Evolutionary conservation across 2,888 invertebrate species (phyloP).

Genomic region (Prostheceraeus crozeri): DNA sequence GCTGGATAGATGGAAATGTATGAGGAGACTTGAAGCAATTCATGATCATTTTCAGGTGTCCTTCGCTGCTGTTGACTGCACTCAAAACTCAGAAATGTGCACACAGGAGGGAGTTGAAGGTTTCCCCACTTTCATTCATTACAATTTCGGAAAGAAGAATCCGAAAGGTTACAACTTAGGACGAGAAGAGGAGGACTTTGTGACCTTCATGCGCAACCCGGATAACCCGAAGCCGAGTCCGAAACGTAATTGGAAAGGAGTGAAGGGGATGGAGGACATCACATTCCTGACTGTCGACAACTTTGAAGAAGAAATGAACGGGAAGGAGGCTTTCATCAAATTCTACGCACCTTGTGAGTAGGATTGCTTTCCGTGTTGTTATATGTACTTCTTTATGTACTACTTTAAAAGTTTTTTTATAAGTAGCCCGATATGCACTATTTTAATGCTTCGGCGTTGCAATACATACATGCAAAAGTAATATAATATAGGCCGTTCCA

Average conservation of each 20-base stretch:
- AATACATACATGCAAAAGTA: too few species aligned
- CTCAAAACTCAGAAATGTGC: conserved; percentile 63
- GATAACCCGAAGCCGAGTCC: conserved; percentile 56
- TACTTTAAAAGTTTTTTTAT: too few species aligned
- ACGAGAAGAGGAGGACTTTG: conserved; percentile 66
- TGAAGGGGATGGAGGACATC: conserved; percentile 62
- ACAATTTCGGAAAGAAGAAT: conserved; percentile 70
- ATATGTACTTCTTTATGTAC: too few species aligned
- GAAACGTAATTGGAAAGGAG: conserved; percentile 58
- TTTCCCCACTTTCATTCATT: conserved; percentile 78
- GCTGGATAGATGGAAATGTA: too few species aligned
- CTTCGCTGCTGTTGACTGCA: conserved; percentile 76
- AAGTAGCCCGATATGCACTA: too few species aligned
- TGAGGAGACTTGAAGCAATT: too few species aligned
- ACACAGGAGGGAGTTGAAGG: conserved; percentile 67
- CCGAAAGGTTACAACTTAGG: conserved; percentile 67
- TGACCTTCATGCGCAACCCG: conserved; percentile 62
- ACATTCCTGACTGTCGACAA: conserved; percentile 66
- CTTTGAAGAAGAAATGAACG: conserved; percentile 59
- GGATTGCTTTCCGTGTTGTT: too few species aligned
- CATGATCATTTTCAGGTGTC: conserved; percentile 63
- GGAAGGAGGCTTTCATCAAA: conserved; percentile 58
- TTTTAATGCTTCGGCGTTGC: too few species aligned
- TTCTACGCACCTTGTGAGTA: conserved; percentile 59
- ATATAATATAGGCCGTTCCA: too few species aligned